Conservation (phyloP, 2,797 vertebrate species). For the Acrossocheilus fasciatus region DNA sequence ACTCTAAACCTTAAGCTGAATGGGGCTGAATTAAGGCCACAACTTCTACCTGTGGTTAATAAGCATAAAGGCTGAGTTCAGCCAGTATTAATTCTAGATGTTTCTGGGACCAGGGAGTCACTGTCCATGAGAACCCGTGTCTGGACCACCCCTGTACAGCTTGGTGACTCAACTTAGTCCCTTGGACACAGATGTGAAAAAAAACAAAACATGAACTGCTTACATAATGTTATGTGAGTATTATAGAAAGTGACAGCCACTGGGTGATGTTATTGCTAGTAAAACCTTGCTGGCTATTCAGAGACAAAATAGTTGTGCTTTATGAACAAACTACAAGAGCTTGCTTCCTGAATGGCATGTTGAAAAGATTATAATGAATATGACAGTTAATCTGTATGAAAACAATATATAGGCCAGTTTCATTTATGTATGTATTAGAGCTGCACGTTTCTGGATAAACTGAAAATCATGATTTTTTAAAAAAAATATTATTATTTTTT, state of each 20-base stretch:
- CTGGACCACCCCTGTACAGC: neutral
- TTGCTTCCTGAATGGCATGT: neutral
- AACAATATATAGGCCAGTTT: neutral
- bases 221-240: slow-evolving; percentile 13
- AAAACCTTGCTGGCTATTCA: slow-evolving; percentile 10
- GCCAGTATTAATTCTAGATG: neutral
- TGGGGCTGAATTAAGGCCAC: neutral
- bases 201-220: neutral
- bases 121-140: neutral
- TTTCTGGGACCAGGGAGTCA: neutral
- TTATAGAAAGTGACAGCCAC: slow-evolving; percentile 2
- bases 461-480: too few relatives aligned
- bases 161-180: slow-evolving; percentile 3
- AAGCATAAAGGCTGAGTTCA: neutral
- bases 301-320: slow-evolving; percentile 19
- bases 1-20: neutral
- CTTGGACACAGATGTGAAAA: neutral
- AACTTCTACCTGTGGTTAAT: neutral
- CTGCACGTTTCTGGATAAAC: neutral
- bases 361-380: neutral
- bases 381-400: too few relatives aligned
- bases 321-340: neutral
- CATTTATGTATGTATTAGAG: neutral
- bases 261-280: neutral
- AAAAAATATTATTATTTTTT: too few relatives aligned